Conservation (phyloP, 1,140 invertebrate genomes). For the Penaeus chinensis region DNA sequence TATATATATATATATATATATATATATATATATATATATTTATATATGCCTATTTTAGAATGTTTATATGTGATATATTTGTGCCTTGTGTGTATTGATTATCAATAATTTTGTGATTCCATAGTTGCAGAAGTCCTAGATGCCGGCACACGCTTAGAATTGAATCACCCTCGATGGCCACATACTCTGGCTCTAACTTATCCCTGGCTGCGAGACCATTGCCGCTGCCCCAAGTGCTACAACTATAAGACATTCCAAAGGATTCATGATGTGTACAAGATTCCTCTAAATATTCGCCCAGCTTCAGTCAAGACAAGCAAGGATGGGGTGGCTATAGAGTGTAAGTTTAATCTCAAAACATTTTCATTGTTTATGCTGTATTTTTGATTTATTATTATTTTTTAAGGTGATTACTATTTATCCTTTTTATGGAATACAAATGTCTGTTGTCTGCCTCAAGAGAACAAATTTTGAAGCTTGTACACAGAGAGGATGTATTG, state of each 20-base stretch:
- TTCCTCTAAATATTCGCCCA: slow-evolving; percentile 33
- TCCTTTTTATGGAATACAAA: too few species aligned
- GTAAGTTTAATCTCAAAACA: slow-evolving; percentile 2
- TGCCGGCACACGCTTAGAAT: slow-evolving; percentile 15
- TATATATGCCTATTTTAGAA: background rate
- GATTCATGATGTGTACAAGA: slow-evolving; percentile 1
- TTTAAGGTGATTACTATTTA: background rate
- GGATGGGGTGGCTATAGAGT: slow-evolving; percentile 23
- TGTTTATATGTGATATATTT: background rate
- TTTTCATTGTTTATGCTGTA: background rate
- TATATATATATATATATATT: too few species aligned
- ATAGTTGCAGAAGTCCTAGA: slow-evolving; percentile 2
- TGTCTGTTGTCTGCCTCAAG: too few species aligned
- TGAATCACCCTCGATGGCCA: slow-evolving; percentile 33
- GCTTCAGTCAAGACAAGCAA: slow-evolving; percentile 22
- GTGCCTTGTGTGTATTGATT: background rate
- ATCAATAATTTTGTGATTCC: background rate
- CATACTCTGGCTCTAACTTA: slow-evolving; percentile 28
- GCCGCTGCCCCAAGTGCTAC: slow-evolving; percentile 35
- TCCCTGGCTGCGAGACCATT: slow-evolving; percentile 44
- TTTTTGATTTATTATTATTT: background rate
- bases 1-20: too few species aligned
- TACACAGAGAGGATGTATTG: too few species aligned
- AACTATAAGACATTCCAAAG: slow-evolving; percentile 39
- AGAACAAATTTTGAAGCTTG: too few species aligned